Base-by-base conservation (phyloP, 2,113 vertebrate genomes). In the Ctenomys sociabilis region DNA sequence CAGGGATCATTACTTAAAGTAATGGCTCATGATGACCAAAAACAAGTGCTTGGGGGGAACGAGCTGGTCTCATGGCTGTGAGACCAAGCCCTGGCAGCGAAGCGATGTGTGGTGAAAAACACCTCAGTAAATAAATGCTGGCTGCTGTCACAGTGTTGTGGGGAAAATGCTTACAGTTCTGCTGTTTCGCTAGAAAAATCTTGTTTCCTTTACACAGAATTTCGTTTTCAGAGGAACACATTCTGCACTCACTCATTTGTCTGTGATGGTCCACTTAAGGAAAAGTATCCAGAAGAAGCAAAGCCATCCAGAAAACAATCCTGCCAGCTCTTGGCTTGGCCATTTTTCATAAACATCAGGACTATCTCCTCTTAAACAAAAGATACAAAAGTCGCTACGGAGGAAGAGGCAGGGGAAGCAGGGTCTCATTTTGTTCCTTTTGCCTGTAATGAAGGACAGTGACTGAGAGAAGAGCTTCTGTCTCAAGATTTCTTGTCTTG, bases 281-380 rank as follows among this genome's bases (percentile, higher is more conserved):
- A 70, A 92, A 84, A 64, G 49, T 32, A 97, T 17, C 54, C 54
- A 98, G 95, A 95, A 66, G 43, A 94, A 94, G 70, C 95, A 96
- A 98, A 97, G 82, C 81, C 92, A 96, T 95, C 93, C 91, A 96
- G 93, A 95, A 96, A 98, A 97, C 93, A 97, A 98, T 98, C 95
- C 96, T 97, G 92, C 88, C 92, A 72, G 86, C 52, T 82, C 24
- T 40, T 93, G 96, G 88, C 94, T 95, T 95, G 90, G 82, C 85
- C 93, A 64, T 96, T 93, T 97, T 95, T 97, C 97, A 86, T 88
- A 97, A 98, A 85, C 82, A 94, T 3, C 95, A 96, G 57, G 70
- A 77, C 63, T 45, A 70, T 37, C 78, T 90, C 84, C 78, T 90
- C 63, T 54, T 40, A 59, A 93, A 94, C 45, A 75, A 89, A 93